A percentile compares a stretch with the other conserved stretches of the same genome.
These are phyloP conservation scores for Rhinolophus ferrumequinum DNA, from an alignment of 2,113 vertebrate species.

Conservation along the genomic window DNA sequence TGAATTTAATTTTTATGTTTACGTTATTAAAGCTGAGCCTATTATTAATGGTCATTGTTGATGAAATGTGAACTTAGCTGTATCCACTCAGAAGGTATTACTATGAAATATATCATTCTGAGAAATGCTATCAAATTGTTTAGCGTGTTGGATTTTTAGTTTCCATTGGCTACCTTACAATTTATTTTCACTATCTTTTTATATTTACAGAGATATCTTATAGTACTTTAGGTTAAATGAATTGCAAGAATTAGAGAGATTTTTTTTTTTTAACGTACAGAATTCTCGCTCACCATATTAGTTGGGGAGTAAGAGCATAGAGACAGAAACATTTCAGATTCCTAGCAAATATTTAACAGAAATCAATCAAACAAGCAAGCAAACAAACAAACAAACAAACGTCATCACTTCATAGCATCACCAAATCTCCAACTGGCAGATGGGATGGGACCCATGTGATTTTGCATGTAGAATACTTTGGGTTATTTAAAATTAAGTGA, in stretches of 20 bases:
- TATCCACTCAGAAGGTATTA: neutral
- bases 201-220: neutral
- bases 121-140: neutral
- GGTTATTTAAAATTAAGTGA: neutral
- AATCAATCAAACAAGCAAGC: neutral
- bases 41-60: neutral
- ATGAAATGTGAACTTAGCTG: neutral
- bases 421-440: neutral
- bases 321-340: slow-evolving; percentile 10
- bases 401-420: neutral
- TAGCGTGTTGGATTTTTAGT: neutral
- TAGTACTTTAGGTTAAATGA: neutral
- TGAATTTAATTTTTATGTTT: neutral
- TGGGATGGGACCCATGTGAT: neutral
- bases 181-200: neutral
- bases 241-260: neutral
- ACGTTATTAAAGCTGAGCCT: neutral
- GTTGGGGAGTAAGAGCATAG: neutral
- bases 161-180: neutral
- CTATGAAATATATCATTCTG: neutral
- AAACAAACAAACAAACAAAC: neutral
- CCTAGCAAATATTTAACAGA: neutral
- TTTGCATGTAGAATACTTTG: neutral
- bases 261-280: neutral
- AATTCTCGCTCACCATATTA: neutral